Percentiles rank a stretch among this genome's conserved stretches.
Conservation (phyloP, 2,888 invertebrate species). For the Caprella mutica region DNA sequence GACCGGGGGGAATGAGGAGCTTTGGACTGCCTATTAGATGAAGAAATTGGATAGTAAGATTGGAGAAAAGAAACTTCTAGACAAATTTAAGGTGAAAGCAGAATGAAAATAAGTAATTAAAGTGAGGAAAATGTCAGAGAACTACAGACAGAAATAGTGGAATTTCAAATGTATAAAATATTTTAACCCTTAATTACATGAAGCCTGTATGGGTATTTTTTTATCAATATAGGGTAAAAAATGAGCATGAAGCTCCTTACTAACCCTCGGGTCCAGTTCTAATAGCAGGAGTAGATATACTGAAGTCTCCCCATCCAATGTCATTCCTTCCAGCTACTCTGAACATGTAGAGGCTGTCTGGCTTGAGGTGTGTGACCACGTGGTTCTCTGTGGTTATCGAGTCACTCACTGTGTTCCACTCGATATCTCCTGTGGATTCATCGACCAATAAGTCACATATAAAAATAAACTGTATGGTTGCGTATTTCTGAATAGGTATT, state of each 20-base stretch:
- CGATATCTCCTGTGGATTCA: constrained; percentile 48
- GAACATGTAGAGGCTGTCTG: constrained; percentile 75
- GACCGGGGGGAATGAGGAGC: constrained; percentile 7
- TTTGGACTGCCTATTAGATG: constrained; percentile 3
- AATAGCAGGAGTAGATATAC: constrained; percentile 63
- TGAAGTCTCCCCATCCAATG: constrained; percentile 72
- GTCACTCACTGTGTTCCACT: constrained; percentile 74
- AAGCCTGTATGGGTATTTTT: too few species aligned
- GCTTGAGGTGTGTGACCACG: constrained; percentile 62
- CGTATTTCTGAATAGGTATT: neutral
- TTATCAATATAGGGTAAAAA: too few species aligned
- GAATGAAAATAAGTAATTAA: too few species aligned
- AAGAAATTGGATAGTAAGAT: too few species aligned
- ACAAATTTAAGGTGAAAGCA: neutral
- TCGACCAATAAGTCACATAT: constrained; percentile 14
- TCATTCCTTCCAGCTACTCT: constrained; percentile 75
- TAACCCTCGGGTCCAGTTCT: constrained; percentile 49
- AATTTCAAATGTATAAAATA: neutral
- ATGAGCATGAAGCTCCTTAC: too few species aligned
- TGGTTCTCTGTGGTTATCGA: constrained; percentile 92
- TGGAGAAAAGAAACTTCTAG: neutral
- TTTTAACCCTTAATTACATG: too few species aligned
- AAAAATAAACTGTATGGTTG: too few species aligned
- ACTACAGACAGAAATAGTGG: neutral
- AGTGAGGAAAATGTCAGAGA: too few species aligned